A percentile compares a stretch with the other conserved stretches of the same genome.
Evolutionary conservation across 2,797 vertebrate species (phyloP).

Genomic region (Cryptoprocta ferox): DNA sequence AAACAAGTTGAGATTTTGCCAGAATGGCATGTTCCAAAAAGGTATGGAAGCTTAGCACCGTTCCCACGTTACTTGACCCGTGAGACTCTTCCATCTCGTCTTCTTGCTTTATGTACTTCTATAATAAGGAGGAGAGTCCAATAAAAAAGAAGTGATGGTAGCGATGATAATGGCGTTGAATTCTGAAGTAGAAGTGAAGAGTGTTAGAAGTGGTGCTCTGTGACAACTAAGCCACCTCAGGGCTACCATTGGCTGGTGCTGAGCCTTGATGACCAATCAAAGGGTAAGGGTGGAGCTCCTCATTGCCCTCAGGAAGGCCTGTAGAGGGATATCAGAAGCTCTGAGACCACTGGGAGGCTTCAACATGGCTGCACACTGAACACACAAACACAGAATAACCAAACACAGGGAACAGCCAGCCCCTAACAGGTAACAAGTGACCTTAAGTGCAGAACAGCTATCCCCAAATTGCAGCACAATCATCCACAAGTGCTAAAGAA

Average conservation of each 20-base stretch:
- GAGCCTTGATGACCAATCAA: neutral
- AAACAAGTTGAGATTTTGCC: neutral
- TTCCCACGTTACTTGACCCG: neutral
- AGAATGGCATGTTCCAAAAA: neutral
- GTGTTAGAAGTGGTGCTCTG: neutral
- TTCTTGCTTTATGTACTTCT: neutral
- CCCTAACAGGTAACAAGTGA: neutral
- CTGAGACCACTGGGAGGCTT: neutral
- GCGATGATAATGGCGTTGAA: neutral
- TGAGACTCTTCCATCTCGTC: neutral
- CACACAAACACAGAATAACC: neutral
- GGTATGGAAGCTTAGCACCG: neutral
- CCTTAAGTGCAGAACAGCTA: neutral
- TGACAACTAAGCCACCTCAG: neutral
- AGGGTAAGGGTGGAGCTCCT: neutral
- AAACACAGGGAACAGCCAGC: neutral
- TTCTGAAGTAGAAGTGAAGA: neutral
- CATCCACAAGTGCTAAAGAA: neutral
- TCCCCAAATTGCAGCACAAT: neutral
- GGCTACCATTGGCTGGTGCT: neutral
- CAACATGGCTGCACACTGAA: neutral
- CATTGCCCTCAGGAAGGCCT: neutral
- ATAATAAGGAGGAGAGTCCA: neutral
- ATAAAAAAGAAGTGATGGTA: neutral
- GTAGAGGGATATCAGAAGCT: neutral